phyloP scores from a whole-genome alignment of 2,888 invertebrate genomes.

The Pyrocoelia pectoralis region DNA sequence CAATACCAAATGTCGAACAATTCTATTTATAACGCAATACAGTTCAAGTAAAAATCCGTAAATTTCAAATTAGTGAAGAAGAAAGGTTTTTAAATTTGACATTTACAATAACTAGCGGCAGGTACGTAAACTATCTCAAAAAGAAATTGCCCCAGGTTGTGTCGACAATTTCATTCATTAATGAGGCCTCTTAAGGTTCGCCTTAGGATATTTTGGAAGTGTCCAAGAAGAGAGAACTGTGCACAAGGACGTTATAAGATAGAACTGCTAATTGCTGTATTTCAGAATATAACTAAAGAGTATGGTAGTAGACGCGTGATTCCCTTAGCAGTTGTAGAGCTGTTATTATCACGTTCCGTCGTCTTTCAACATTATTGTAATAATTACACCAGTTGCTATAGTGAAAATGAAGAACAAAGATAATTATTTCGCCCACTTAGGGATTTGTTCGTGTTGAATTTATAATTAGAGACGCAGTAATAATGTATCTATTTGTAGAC shows the following conservation, averaged over 20 bases:
- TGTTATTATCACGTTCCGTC: conserved; percentile 28
- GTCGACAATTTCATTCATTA: conserved; percentile 20
- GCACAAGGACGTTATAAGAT: no score
- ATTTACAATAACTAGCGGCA: background rate
- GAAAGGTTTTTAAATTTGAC: background rate
- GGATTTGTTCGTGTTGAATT: conserved; percentile 30
- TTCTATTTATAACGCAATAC: no score
- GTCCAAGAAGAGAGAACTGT: conserved; percentile 23
- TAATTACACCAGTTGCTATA: conserved; percentile 26
- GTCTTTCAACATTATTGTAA: conserved; percentile 22
- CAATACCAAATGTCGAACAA: no score
- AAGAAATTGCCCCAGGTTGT: conserved; percentile 11
- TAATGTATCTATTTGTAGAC: conserved; percentile 8
- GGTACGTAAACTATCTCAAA: background rate
- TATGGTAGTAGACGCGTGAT: conserved; percentile 11
- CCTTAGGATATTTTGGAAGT: conserved; percentile 18
- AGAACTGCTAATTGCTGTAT: conserved; percentile 28
- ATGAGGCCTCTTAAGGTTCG: conserved; percentile 24
- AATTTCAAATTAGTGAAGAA: no score
- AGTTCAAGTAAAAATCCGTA: no score
- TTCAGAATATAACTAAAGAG: conserved; percentile 12
- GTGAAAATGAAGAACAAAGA: conserved; percentile 33
- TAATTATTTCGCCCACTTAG: conserved; percentile 35
- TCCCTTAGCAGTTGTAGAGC: conserved; percentile 24
- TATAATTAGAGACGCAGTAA: conserved; percentile 18